phyloP scores from a whole-genome alignment of 30 jellyfish, hydroid and myxozoan species.

The Pseudorhiza aurosa region DNA sequence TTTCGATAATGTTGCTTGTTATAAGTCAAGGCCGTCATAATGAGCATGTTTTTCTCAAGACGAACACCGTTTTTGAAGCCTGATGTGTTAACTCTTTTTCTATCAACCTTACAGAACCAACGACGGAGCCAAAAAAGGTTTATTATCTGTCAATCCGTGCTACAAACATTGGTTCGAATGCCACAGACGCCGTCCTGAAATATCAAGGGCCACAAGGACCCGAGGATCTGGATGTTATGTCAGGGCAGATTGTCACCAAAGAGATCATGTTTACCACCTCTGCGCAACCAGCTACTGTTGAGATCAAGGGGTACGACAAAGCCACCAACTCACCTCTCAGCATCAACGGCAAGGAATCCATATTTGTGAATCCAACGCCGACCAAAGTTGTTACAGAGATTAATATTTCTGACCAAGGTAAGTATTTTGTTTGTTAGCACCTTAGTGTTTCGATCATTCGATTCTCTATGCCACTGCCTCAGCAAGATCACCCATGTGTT shows the following conservation, averaged over 20 bases:
- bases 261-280: slow-evolving; percentile 44
- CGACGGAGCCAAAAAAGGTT: slow-evolving; percentile 5
- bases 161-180: slow-evolving; percentile 40
- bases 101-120: slow-evolving; percentile 13
- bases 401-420: slow-evolving; percentile 37
- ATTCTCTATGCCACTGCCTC: too few species aligned
- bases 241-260: slow-evolving; percentile 40
- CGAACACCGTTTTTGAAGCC: neutral
- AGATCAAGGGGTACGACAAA: slow-evolving; percentile 59
- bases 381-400: slow-evolving; percentile 40
- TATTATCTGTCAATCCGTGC: slow-evolving; percentile 56
- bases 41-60: neutral
- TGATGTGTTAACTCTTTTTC: neutral
- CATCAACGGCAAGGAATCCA: slow-evolving; percentile 35
- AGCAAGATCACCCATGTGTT: too few species aligned
- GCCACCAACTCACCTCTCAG: slow-evolving; percentile 14
- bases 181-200: slow-evolving; percentile 33
- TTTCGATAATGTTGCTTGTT: too few species aligned
- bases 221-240: slow-evolving; percentile 53
- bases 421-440: too few species aligned
- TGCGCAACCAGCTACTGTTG: slow-evolving; percentile 67
- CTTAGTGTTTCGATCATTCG: too few species aligned
- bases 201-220: slow-evolving; percentile 57
- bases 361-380: slow-evolving; percentile 48
- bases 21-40: too few species aligned